Evolutionary conservation across 1,140 invertebrate genomes (phyloP).

Genomic region (Bacillus rossius): DNA sequence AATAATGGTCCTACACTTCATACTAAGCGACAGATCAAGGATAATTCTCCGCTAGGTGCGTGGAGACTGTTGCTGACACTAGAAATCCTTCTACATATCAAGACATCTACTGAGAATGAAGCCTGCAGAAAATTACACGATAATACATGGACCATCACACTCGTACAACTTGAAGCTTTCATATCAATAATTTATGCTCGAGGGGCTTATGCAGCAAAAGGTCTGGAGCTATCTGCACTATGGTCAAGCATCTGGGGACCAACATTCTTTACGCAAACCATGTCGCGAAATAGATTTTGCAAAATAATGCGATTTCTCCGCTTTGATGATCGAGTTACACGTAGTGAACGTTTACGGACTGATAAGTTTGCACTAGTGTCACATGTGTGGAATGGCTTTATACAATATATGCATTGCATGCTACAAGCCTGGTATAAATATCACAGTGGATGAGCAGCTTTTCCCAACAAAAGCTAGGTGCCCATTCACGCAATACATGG

Average conservation of each 20-base stretch:
- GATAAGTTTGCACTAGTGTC: background rate
- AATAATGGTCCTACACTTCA: too few species aligned
- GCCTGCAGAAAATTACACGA: background rate
- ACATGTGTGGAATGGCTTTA: background rate
- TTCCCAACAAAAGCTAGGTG: slow-evolving; percentile 17
- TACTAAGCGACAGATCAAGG: too few species aligned
- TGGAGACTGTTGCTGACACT: background rate
- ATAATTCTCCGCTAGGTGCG: background rate
- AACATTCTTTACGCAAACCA: background rate
- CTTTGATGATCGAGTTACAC: background rate
- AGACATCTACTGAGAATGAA: background rate
- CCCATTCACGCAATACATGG: slow-evolving; percentile 37
- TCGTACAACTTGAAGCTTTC: background rate
- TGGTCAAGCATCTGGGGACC: background rate
- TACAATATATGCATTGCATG: background rate
- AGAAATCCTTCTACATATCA: background rate
- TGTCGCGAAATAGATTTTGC: background rate
- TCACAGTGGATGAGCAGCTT: background rate
- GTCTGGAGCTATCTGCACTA: background rate
- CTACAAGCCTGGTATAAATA: background rate
- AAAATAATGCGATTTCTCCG: slow-evolving; percentile 4
- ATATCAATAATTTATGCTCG: background rate
- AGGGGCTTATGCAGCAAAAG: background rate
- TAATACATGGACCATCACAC: background rate
- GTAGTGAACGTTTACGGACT: background rate